phyloP scores from a whole-genome alignment of 2,888 invertebrate genomes.

The Dromius quadrimaculatus region DNA sequence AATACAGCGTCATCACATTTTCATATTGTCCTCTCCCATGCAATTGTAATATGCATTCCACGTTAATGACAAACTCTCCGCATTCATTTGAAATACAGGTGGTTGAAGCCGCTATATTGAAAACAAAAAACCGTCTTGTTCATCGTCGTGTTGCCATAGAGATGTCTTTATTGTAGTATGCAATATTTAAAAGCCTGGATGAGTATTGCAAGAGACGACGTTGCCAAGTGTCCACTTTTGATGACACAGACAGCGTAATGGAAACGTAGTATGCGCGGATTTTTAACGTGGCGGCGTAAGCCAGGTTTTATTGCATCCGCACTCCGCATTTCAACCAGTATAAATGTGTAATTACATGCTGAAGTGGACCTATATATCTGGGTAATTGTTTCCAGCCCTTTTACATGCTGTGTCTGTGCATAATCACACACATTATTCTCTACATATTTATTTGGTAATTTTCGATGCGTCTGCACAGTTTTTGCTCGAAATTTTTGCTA shows the following conservation, averaged over 20 bases:
- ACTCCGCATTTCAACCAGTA: constrained; percentile 35
- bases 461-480: constrained; percentile 22
- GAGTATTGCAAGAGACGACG: not conserved
- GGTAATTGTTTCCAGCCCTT: constrained; percentile 34
- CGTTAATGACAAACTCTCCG: constrained; percentile 13
- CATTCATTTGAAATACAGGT: constrained; percentile 6
- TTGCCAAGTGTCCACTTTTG: constrained; percentile 20
- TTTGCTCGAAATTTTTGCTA: constrained; percentile 8
- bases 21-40: no score
- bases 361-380: constrained; percentile 46
- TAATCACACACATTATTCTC: constrained; percentile 1
- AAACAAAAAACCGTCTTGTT: constrained; percentile 23
- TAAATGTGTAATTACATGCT: constrained; percentile 42
- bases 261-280: constrained; percentile 31
- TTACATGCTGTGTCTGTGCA: constrained; percentile 11
- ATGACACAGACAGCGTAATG: constrained; percentile 16
- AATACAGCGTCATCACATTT: no score
- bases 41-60: not conserved
- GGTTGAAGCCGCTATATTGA: constrained; percentile 12
- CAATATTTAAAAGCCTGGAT: constrained; percentile 17
- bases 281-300: constrained; percentile 24
- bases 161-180: not conserved
- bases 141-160: constrained; percentile 15
- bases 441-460: not conserved
- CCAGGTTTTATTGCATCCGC: constrained; percentile 33